Conservation (phyloP, 2,113 vertebrate species). For the Poeciliopsis prolifica region DNA sequence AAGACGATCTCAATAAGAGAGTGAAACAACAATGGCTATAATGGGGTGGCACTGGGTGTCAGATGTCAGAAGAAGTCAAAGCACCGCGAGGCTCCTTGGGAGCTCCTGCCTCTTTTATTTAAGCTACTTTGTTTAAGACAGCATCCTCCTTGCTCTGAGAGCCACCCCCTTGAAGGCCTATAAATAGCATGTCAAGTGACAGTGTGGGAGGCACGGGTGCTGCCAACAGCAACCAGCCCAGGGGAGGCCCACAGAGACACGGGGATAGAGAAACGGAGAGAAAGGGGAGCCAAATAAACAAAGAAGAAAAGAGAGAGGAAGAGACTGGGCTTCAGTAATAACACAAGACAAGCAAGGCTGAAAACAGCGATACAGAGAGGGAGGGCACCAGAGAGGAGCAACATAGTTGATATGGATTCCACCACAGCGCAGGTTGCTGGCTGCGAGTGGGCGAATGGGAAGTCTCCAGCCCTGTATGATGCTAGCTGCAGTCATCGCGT, state of each 20-base stretch:
- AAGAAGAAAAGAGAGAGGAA: conserved; percentile 49
- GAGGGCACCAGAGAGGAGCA: conserved; percentile 50
- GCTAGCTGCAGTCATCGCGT: conserved; percentile 56
- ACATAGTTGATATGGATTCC: conserved; percentile 70
- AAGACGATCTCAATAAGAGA: not conserved
- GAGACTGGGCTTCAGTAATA: conserved; percentile 47
- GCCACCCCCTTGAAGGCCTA: conserved; percentile 80
- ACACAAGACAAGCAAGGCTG: conserved; percentile 18
- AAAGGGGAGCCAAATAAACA: conserved; percentile 32
- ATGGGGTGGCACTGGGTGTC: conserved; percentile 17
- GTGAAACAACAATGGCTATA: conserved; percentile 2
- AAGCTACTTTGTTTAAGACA: conserved; percentile 80
- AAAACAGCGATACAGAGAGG: conserved; percentile 44
- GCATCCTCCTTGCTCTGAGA: conserved; percentile 77
- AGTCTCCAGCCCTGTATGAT: conserved; percentile 58
- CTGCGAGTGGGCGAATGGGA: conserved; percentile 69
- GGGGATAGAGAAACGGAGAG: conserved; percentile 48
- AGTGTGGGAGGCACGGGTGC: conserved; percentile 78
- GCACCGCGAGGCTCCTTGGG: conserved; percentile 61
- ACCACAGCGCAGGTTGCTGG: conserved; percentile 63
- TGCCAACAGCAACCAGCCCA: conserved; percentile 79
- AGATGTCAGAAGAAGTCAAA: conserved; percentile 42
- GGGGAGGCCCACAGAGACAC: conserved; percentile 74
- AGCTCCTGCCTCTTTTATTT: conserved; percentile 75
- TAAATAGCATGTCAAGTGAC: conserved; percentile 81